These are phyloP conservation scores for Tragelaphus scriptus DNA, from an alignment of 2,113 vertebrate genomes.

Conservation along the genomic window DNA sequence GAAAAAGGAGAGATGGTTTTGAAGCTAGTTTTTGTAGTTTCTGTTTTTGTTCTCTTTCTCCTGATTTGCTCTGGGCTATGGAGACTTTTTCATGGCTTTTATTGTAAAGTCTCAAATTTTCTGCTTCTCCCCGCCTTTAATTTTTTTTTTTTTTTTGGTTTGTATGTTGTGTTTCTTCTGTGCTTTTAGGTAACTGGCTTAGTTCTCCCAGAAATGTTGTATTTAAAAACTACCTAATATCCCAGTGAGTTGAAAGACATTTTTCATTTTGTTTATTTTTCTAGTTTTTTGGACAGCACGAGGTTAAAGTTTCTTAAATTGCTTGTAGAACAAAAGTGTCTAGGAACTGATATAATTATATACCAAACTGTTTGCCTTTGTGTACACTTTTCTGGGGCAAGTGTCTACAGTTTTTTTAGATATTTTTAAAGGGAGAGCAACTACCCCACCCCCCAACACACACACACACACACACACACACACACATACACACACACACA, in stretches of 20 bases:
- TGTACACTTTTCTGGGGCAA: neutral
- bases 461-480: neutral
- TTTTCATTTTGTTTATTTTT: neutral
- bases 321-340: neutral
- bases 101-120: neutral
- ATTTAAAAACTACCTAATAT: neutral
- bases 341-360: neutral
- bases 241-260: neutral
- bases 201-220: neutral
- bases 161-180: neutral
- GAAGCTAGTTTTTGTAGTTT: neutral
- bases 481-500: neutral
- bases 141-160: neutral
- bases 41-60: neutral
- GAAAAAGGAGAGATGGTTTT: neutral
- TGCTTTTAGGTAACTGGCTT: neutral
- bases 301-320: neutral
- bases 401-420: neutral
- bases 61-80: neutral
- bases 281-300: neutral
- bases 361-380: neutral
- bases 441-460: neutral
- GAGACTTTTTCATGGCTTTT: neutral
- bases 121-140: fast-evolving
- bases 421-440: neutral